These are phyloP conservation scores for Anadara kagoshimensis DNA, from an alignment of 1,140 invertebrate genomes.

Conservation along the genomic window DNA sequence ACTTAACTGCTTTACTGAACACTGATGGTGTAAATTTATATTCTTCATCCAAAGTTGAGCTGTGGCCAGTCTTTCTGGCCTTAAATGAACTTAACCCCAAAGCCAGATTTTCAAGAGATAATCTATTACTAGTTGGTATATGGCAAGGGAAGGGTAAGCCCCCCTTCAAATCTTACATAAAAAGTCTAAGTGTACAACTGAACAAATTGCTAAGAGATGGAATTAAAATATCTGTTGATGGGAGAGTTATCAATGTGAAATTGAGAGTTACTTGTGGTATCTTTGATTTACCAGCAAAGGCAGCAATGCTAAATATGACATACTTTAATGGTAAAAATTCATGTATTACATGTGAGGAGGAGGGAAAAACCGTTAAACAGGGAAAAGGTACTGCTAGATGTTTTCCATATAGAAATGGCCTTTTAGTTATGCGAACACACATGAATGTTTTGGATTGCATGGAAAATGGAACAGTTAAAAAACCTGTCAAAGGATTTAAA, in stretches of 20 bases:
- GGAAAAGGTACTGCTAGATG: conserved; percentile 26
- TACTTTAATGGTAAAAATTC: conserved; percentile 35
- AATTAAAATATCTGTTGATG: background rate
- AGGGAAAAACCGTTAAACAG: conserved; percentile 32
- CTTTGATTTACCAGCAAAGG: conserved; percentile 37
- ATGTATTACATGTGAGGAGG: conserved; percentile 29
- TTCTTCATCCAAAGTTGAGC: conserved; percentile 35
- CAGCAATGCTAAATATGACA: conserved; percentile 41
- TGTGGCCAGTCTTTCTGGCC: conserved; percentile 43
- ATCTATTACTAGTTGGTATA: conserved; percentile 32
- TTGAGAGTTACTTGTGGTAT: conserved; percentile 18
- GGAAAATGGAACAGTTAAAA: background rate
- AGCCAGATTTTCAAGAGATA: conserved; percentile 37
- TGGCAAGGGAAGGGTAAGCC: conserved; percentile 49
- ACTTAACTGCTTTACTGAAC: conserved; percentile 36
- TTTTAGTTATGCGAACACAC: background rate
- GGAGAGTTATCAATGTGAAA: background rate
- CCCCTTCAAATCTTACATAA: conserved; percentile 2
- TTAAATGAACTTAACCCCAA: conserved; percentile 40
- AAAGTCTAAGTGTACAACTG: background rate
- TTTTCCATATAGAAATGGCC: conserved; percentile 35
- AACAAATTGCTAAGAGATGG: background rate
- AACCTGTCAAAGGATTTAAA: conserved; percentile 16
- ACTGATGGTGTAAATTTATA: conserved; percentile 46
- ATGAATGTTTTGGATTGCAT: conserved; percentile 1